Conservation (phyloP, 2,113 vertebrate species). For the Prochilodus magdalenae region DNA sequence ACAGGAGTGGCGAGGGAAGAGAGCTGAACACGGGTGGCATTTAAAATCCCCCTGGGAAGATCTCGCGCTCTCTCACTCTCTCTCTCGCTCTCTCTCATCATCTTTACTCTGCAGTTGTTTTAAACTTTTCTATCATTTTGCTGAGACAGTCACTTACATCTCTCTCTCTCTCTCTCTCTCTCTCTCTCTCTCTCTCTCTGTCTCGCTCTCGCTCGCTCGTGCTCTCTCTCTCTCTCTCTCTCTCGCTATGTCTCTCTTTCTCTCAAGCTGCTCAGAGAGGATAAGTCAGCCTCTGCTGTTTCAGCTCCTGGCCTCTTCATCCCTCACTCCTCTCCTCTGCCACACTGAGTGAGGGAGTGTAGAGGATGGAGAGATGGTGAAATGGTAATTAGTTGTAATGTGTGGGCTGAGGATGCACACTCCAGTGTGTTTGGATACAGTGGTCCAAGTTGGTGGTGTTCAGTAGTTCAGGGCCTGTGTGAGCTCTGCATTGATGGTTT, state of each 20-base stretch:
- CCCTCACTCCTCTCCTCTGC: slow-evolving; percentile 32
- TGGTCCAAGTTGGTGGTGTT: too few species aligned
- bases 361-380: slow-evolving; percentile 6
- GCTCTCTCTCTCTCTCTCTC: slow-evolving; percentile 32
- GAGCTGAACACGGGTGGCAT: slow-evolving; percentile 64
- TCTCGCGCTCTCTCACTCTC: slow-evolving; percentile 18
- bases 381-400: slow-evolving; percentile 39
- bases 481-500: too few species aligned
- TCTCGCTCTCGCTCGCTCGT: slow-evolving; percentile 10
- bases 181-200: slow-evolving; percentile 49
- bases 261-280: slow-evolving; percentile 67
- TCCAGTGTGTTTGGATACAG: not conserved
- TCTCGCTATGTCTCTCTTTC: slow-evolving; percentile 51
- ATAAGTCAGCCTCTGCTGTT: slow-evolving; percentile 78
- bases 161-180: slow-evolving; percentile 38
- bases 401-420: not conserved
- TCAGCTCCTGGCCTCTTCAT: slow-evolving; percentile 66
- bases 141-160: slow-evolving; percentile 49
- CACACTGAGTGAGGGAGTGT: not conserved
- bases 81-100: slow-evolving; percentile 55
- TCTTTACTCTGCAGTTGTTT: not conserved
- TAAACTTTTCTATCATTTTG: not conserved
- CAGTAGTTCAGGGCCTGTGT: too few species aligned
- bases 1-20: not conserved
- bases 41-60: slow-evolving; percentile 71